phyloP scores from a whole-genome alignment of 2,797 vertebrate species.

The Cyprinodon diabolis region DNA sequence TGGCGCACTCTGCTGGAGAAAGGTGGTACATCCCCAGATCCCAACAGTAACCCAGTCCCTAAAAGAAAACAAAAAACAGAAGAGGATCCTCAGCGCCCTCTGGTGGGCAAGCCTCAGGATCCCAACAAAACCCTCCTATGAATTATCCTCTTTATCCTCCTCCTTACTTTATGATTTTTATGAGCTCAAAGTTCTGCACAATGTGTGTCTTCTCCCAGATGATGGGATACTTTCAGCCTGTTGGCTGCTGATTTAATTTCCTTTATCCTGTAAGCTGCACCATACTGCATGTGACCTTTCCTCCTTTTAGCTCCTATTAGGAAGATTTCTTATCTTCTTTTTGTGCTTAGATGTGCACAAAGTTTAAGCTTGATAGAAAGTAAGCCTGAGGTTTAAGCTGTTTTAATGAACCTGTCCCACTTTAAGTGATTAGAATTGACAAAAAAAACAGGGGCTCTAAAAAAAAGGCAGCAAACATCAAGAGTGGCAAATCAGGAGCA shows the following conservation, averaged over 20 bases:
- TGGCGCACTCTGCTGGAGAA: too few relatives aligned
- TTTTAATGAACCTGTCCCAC: slow-evolving; percentile 32
- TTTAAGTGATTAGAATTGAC: slow-evolving; percentile 34
- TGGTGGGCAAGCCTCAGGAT: too few relatives aligned
- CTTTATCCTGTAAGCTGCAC: slow-evolving; percentile 9
- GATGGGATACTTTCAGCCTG: slow-evolving; percentile 7
- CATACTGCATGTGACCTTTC: slow-evolving; percentile 20
- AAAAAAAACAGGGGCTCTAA: slow-evolving; percentile 19
- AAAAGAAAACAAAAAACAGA: too few relatives aligned
- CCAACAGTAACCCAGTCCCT: too few relatives aligned
- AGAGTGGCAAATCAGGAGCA: background rate
- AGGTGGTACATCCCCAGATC: too few relatives aligned
- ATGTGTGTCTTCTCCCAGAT: background rate
- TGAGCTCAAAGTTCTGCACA: background rate
- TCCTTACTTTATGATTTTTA: background rate
- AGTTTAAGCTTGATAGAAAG: slow-evolving; percentile 15
- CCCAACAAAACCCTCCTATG: too few relatives aligned
- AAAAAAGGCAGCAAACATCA: slow-evolving; percentile 33
- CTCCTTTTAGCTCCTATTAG: slow-evolving; percentile 44
- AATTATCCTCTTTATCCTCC: background rate
- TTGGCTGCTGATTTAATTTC: slow-evolving; percentile 9
- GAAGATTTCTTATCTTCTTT: slow-evolving; percentile 49
- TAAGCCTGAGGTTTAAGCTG: slow-evolving; percentile 13
- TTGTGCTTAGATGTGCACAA: slow-evolving; percentile 32
- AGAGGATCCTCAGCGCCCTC: too few relatives aligned